Conservation (phyloP, 2,113 vertebrate genomes). For the Heptranchias perlo region DNA sequence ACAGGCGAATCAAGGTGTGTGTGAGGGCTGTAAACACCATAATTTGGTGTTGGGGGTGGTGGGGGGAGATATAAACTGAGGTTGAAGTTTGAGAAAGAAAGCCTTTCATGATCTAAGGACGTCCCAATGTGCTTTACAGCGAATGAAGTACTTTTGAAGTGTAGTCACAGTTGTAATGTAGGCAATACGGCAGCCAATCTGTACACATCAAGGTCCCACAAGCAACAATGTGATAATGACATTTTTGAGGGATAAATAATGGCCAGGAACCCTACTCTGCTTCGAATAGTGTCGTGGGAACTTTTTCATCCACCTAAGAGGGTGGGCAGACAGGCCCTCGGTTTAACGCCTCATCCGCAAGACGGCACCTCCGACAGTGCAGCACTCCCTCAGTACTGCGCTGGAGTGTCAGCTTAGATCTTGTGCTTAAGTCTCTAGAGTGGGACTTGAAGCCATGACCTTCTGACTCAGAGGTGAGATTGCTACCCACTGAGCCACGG, state of each 20-base stretch:
- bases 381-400: neutral
- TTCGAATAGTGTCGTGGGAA: neutral
- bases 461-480: neutral
- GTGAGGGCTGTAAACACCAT: neutral
- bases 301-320: no score
- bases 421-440: neutral
- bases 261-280: neutral
- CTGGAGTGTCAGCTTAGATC: neutral
- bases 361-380: neutral
- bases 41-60: neutral
- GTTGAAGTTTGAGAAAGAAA: neutral
- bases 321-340: neutral
- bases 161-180: neutral
- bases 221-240: neutral
- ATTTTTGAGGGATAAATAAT: neutral
- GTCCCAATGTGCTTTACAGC: neutral
- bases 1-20: constrained; percentile 13
- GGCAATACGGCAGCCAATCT: neutral
- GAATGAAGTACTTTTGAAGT: neutral
- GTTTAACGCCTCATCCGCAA: neutral
- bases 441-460: neutral
- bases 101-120: neutral
- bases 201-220: neutral
- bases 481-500: neutral
- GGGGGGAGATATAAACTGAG: no score